Evolutionary conservation across 2,797 vertebrate genomes (phyloP).

Genomic region (Hybognathus amarus): DNA sequence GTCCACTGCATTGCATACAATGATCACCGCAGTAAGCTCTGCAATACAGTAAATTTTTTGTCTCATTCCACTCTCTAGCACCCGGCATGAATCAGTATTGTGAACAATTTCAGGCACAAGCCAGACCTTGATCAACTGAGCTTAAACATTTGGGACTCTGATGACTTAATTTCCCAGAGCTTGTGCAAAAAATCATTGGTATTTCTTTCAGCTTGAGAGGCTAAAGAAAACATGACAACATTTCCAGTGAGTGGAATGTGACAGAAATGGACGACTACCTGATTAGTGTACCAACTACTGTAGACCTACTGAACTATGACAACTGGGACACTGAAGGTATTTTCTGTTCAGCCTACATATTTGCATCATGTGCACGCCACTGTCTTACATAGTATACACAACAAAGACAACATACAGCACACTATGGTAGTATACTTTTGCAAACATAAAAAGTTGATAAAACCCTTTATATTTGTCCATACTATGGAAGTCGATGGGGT

Average conservation of each 20-base stretch:
- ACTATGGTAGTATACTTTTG: background rate
- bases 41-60: background rate
- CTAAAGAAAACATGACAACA: background rate
- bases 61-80: background rate
- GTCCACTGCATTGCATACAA: background rate
- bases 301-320: background rate
- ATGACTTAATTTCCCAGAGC: background rate
- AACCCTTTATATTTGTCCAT: background rate
- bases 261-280: background rate
- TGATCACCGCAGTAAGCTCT: background rate
- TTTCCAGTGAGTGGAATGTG: background rate
- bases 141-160: background rate
- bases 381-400: background rate
- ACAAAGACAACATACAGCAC: background rate
- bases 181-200: background rate
- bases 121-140: conserved; percentile 9
- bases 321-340: background rate
- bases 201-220: background rate
- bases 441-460: background rate
- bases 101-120: background rate
- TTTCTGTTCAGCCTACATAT: background rate
- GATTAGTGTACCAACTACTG: background rate
- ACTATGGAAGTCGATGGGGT: no score
- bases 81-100: background rate
- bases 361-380: background rate